phyloP scores from a whole-genome alignment of 2,113 vertebrate genomes.

The Nothocercus nigrocapillus region DNA sequence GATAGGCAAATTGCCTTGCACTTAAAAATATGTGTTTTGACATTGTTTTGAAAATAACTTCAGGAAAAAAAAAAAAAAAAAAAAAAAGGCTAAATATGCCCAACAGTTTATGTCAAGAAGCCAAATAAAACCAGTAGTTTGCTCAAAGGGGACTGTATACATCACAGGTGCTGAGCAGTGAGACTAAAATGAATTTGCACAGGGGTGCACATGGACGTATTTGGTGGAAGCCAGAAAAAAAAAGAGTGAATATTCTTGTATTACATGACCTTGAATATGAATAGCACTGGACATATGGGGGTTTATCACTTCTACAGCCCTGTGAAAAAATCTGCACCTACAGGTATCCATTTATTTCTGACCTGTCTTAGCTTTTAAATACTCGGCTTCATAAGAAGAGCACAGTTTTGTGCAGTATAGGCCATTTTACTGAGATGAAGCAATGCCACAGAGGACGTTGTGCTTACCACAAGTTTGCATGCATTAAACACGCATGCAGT shows the following conservation, averaged over 20 bases:
- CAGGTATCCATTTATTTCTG: background rate
- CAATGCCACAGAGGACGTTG: background rate
- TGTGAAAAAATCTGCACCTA: background rate
- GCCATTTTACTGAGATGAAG: background rate
- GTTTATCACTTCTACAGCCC: background rate
- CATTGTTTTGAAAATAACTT: background rate
- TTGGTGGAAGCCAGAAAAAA: background rate
- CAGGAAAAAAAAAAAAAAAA: too few species aligned
- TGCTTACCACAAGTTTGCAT: background rate
- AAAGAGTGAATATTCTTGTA: rapidly evolving
- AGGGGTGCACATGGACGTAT: background rate
- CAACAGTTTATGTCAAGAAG: background rate
- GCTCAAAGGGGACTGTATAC: background rate
- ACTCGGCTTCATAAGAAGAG: background rate
- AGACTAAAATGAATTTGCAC: background rate
- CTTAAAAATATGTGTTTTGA: background rate
- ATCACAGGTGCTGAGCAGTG: background rate
- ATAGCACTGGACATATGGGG: rapidly evolving
- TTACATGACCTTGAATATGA: background rate
- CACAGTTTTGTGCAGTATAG: background rate
- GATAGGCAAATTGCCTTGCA: background rate
- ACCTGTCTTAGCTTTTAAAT: background rate
- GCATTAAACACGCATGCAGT: background rate
- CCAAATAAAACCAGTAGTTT: background rate
- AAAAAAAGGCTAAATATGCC: background rate